Base-by-base conservation (phyloP, 2,888 invertebrate species). In the Exocentrus adspersus region DNA sequence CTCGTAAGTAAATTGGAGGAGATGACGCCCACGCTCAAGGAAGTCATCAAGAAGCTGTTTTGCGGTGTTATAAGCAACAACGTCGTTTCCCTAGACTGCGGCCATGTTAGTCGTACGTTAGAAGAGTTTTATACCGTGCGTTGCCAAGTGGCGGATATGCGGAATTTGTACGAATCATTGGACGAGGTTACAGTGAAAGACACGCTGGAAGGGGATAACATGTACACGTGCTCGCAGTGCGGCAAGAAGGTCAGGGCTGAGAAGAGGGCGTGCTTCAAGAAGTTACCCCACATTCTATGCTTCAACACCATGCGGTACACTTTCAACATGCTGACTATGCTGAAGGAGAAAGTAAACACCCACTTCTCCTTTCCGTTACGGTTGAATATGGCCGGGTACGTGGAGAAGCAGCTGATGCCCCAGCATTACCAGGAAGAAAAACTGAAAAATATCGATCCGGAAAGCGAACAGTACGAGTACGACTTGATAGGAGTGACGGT, bases 131-230 rank as follows among this genome's bases (percentile, higher is more conserved):
- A 97, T 84, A 97, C 97, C 2, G 95, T 97, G 10, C 88, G 97
- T 4, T 97, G 97, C 81, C 97, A 97, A 81, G 97, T 97, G 51
- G 95, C 97, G 0, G 97, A 97, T 80, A 97, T 97, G 97, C 87
- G 96, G 51, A 96, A 96, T 83, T 85, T 97, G 30, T 95, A 96
- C 77, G 97, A 97, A 83, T 95, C 95, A 21, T 85, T 97, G 21
- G 95, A 97, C 83, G 97, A 97, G 82, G 95, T 97, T n/a, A 97
- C 97, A 0, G 96, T 97, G 6, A 97, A 97, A 80, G 97, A 97
- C 81, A 97, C 96, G 20, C 84, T 97, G 0, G 97, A 97, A 82
- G 97, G 97, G 46, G 97, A 97, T 83, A 97, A 97, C 82, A 97
- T 97, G 92, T 97, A 97, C 82, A 97, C 96, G 0, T 97, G 97